These are phyloP conservation scores for Malaclemys terrapin DNA, from an alignment of 2,113 vertebrate genomes.

Conservation along the genomic window DNA sequence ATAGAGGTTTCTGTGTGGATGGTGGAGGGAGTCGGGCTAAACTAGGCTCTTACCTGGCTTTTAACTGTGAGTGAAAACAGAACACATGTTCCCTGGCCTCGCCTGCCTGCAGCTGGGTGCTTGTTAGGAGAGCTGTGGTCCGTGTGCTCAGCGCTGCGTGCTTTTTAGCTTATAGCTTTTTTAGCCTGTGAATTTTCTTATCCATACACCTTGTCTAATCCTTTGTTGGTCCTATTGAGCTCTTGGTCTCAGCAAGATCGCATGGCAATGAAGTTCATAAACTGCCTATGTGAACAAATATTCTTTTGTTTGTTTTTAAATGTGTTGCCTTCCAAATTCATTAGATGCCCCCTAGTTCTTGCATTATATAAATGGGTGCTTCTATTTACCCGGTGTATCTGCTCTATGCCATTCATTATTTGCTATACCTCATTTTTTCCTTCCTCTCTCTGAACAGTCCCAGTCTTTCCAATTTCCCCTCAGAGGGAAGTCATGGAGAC, in stretches of 20 bases:
- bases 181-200: neutral
- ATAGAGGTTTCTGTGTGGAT: too few species aligned
- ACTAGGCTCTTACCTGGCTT: too few species aligned
- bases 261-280: too few species aligned
- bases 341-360: neutral
- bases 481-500: neutral
- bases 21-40: too few species aligned
- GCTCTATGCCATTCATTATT: neutral
- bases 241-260: neutral
- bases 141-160: too few species aligned
- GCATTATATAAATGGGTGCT: neutral
- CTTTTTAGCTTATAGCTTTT: too few species aligned
- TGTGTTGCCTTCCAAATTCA: neutral
- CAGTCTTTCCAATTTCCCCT: neutral
- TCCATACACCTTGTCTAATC: neutral
- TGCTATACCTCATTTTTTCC: neutral
- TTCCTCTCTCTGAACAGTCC: too few species aligned
- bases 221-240: neutral
- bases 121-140: too few species aligned
- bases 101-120: too few species aligned
- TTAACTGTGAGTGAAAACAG: too few species aligned
- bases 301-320: neutral
- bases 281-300: neutral
- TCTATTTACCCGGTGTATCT: too few species aligned
- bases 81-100: too few species aligned